Evolutionary conservation across 1,140 invertebrate genomes (phyloP), one percentile per base, ranked within the genome.

Genomic region (Drosophila auraria): DNA sequence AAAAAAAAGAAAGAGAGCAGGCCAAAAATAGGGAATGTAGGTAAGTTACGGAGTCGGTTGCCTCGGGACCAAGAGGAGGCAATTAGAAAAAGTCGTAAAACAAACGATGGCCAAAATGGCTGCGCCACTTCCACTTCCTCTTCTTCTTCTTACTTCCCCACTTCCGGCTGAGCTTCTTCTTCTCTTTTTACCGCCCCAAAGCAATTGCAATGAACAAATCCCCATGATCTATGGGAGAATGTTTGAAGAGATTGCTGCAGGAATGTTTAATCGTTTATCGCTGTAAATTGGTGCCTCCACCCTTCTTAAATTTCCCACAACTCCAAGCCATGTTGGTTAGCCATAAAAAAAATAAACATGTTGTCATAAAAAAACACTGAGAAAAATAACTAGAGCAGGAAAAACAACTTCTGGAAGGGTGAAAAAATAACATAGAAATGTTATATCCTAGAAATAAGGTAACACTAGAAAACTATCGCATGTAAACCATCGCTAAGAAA

Each of bases 11-110:
- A 12, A 12, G 20, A 23, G 17, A 9, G 30, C 0, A 56, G 33
- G 33, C 51, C 42, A 63, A 68, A 68, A 50, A 58, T 47, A n/a
- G 40, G 5, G 27, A 45, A 49, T 65, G 33, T 65, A 63, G 74
- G 25, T 42, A 51, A 70, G 36, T 53, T 44, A 69, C 8, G 11
- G 63, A 69, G 63, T 66, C 58, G 27, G 63, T 45, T 63, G 63
- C 63, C 63, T 30, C 62, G 51, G 64, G 44, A 54, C 33, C 61
- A 38, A 64, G n/a, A 74, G 44, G 53, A 23, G 66, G 78, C 78
- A 84, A 84, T 84, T 84, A 86, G 78, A 84, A 82, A 74, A 25
- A 65, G 82, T 84, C 82, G 64, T 86, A 81, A 84, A 78, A 64
- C 78, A 78, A 86, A 86, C 78, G 71, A 78, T 69, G 60, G 40